Evolutionary conservation across 2,113 vertebrate species (phyloP).

Genomic region (Elanoides forficatus): DNA sequence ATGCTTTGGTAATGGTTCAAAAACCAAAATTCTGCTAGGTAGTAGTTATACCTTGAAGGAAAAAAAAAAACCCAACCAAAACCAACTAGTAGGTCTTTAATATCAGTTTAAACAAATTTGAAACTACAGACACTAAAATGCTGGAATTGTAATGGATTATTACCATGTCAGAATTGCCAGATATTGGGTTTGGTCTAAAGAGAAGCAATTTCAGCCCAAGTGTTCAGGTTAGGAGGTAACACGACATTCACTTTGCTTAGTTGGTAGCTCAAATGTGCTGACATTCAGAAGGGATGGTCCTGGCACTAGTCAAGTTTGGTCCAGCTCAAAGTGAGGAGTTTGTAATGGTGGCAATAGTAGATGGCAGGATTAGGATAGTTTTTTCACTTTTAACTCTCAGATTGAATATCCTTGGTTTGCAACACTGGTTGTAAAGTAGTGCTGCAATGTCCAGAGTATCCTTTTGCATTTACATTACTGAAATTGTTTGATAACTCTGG

Average conservation of each 20-base stretch:
- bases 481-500: neutral
- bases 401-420: neutral
- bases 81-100: neutral
- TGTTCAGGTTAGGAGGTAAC: neutral
- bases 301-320: neutral
- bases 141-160: neutral
- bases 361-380: neutral
- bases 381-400: neutral
- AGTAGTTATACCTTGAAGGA: neutral
- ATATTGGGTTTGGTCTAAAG: neutral
- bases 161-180: neutral
- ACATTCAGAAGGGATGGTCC: neutral
- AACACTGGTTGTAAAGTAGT: neutral
- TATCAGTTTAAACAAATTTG: neutral
- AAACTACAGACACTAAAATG: neutral
- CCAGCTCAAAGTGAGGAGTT: neutral
- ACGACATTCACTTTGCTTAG: neutral
- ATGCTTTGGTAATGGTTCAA: neutral
- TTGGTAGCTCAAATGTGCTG: neutral
- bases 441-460: neutral
- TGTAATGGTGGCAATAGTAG: rapidly evolving
- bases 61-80: neutral
- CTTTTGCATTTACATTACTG: neutral
- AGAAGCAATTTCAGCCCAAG: neutral
- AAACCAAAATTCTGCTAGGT: neutral